phyloP scores from a whole-genome alignment of 2,113 vertebrate genomes.

The Sciurus niger region DNA sequence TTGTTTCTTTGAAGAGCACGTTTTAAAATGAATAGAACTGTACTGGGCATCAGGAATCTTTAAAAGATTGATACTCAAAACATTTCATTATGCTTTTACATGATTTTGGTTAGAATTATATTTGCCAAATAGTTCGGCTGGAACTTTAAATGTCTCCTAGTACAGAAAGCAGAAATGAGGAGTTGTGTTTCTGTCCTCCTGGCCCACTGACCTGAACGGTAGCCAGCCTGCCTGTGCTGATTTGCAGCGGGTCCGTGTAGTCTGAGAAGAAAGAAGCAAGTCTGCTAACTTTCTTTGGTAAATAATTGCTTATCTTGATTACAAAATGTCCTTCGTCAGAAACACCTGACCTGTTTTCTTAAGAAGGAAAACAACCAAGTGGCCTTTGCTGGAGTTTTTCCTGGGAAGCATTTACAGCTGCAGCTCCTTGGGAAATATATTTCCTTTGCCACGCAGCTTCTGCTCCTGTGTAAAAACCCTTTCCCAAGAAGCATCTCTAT shows the following conservation, averaged over 20 bases:
- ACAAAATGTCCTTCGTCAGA: neutral
- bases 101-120: conserved; percentile 25
- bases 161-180: neutral
- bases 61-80: neutral
- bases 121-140: neutral
- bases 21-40: neutral
- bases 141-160: neutral
- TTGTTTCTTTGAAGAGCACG: neutral
- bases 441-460: neutral
- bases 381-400: neutral
- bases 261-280: neutral
- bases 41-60: neutral
- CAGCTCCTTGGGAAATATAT: neutral
- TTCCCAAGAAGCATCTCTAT: neutral
- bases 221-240: no score
- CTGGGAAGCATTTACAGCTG: neutral
- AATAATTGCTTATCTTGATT: neutral
- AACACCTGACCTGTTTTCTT: neutral
- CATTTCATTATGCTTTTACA: neutral
- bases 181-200: neutral
- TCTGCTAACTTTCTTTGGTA: neutral
- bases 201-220: neutral
- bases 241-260: neutral
- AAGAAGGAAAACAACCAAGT: neutral
- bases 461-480: neutral